These are phyloP conservation scores for Loripinus fragilis DNA, from an alignment of 2,888 invertebrate species.

Conservation along the genomic window DNA sequence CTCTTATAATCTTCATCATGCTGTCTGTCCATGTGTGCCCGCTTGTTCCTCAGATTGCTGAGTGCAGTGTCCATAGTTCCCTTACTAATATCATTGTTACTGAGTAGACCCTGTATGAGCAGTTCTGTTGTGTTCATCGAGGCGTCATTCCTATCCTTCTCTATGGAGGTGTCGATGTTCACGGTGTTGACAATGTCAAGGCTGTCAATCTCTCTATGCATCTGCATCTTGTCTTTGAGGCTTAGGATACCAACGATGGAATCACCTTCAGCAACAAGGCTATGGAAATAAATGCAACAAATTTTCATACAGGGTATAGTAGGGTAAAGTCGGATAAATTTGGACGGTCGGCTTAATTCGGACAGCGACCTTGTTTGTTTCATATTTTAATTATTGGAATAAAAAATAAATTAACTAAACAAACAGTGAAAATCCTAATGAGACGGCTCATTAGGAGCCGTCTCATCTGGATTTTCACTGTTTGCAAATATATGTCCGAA, in stretches of 20 bases:
- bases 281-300: constrained; percentile 58
- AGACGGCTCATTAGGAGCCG: no score
- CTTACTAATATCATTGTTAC: constrained; percentile 77
- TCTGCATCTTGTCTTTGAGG: constrained; percentile 77
- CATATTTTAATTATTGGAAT: no score
- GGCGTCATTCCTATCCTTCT: constrained; percentile 77
- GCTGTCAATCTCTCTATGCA: constrained; percentile 79
- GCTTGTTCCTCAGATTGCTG: constrained; percentile 37
- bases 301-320: no score
- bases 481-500: no score
- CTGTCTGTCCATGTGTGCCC: constrained; percentile 70
- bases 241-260: constrained; percentile 77
- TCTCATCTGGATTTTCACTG: no score
- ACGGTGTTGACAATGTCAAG: constrained; percentile 76
- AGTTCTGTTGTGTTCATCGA: constrained; percentile 69
- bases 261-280: constrained; percentile 71
- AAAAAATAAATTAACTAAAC: no score
- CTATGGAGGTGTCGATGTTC: constrained; percentile 77
- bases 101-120: constrained; percentile 72
- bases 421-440: no score
- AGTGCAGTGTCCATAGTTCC: constrained; percentile 65
- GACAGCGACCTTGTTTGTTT: no score
- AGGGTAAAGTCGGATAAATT: no score
- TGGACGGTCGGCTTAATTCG: no score
- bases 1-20: constrained; percentile 74